phyloP scores from a whole-genome alignment of 2,113 vertebrate genomes.

The Hyaena hyaena region DNA sequence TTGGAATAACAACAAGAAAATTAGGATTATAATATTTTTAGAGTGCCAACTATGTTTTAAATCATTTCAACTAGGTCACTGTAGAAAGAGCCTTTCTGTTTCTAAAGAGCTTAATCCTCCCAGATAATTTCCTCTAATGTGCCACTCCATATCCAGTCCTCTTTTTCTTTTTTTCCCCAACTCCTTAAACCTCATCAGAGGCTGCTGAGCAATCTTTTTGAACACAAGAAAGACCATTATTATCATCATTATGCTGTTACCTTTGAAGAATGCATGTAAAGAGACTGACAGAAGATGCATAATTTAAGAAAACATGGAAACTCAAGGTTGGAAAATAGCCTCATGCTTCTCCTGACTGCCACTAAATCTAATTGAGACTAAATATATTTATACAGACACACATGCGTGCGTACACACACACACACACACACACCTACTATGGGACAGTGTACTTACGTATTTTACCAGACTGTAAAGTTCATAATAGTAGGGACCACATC shows the following conservation, averaged over 20 bases:
- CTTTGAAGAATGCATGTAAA: conserved; percentile 68
- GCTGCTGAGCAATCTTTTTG: conserved; percentile 68
- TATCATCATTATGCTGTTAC: conserved; percentile 71
- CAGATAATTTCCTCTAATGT: conserved; percentile 73
- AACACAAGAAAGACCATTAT: conserved; percentile 68
- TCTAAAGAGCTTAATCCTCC: conserved; percentile 45
- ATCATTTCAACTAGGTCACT: conserved; percentile 52
- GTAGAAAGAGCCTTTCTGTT: conserved; percentile 37
- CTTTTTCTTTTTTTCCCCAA: not conserved
- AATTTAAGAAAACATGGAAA: conserved; percentile 71
- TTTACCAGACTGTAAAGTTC: not conserved
- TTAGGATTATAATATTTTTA: not conserved
- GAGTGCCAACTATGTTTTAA: conserved; percentile 40
- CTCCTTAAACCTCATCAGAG: conserved; percentile 64
- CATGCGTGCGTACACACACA: not conserved
- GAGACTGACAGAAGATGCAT: conserved; percentile 65
- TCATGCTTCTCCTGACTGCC: conserved; percentile 50
- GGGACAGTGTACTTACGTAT: not conserved
- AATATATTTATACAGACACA: not conserved
- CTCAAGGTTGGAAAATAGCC: conserved; percentile 39
- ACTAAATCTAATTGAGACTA: conserved; percentile 65
- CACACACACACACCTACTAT: not conserved
- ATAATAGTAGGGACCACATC: not conserved
- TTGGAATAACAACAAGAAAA: not conserved
- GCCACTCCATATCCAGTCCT: conserved; percentile 36